Evolutionary conservation across 2,113 vertebrate species (phyloP).

Genomic region (Ellobius talpinus): DNA sequence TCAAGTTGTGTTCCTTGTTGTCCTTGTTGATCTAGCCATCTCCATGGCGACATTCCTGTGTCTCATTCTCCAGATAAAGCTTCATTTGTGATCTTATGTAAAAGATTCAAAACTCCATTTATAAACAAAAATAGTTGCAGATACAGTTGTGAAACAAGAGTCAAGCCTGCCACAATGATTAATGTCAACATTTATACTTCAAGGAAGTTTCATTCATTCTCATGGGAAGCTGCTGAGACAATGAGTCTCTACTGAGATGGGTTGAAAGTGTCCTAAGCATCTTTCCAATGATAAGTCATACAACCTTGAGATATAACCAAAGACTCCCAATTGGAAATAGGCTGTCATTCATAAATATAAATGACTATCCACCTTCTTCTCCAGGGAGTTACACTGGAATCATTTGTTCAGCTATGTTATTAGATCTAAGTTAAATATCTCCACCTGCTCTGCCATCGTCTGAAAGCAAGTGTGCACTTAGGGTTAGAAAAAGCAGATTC

Average conservation of each 20-base stretch:
- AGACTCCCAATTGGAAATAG: conserved; percentile 33
- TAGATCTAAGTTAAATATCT: not conserved
- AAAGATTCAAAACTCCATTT: not conserved
- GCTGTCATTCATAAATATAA: conserved; percentile 20
- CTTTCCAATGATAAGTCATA: conserved; percentile 36
- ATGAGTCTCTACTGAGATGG: not conserved
- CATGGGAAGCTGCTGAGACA: not conserved
- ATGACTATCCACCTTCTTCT: not conserved
- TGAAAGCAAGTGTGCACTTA: conserved; percentile 16
- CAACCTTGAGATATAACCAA: conserved; percentile 33
- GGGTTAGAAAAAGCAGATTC: not conserved
- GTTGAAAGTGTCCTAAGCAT: not conserved
- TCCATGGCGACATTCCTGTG: not conserved
- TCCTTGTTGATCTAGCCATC: not conserved
- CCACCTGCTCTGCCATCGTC: not conserved
- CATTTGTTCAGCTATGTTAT: not conserved
- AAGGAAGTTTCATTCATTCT: not conserved
- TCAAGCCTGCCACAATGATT: not conserved
- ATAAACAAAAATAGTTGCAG: not conserved
- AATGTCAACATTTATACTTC: not conserved
- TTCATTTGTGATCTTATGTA: not conserved
- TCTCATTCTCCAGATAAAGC: not conserved
- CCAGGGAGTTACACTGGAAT: not conserved
- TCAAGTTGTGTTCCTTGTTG: not conserved
- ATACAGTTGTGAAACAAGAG: not conserved